These are phyloP conservation scores for Calypte anna DNA, from an alignment of 2,113 vertebrate species.

Conservation along the genomic window DNA sequence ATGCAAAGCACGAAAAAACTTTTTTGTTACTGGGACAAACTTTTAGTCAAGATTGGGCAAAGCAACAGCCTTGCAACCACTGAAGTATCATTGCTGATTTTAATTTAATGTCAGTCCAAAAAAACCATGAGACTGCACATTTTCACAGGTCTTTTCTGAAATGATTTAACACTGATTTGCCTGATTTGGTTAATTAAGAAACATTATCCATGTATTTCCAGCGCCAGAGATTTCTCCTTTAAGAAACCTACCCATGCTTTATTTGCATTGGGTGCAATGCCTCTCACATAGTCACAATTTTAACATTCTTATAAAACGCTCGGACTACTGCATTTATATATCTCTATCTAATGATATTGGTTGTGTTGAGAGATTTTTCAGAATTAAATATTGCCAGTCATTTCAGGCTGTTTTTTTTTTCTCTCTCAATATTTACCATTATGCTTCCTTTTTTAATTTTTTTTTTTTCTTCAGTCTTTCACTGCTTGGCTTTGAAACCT, in stretches of 20 bases:
- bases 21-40: constrained; percentile 41
- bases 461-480: not conserved
- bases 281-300: constrained; percentile 13
- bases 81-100: not conserved
- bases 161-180: not conserved
- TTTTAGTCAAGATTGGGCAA: constrained; percentile 20
- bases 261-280: constrained; percentile 13
- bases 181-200: not conserved
- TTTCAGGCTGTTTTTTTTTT: not conserved
- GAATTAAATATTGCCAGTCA: not conserved
- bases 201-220: not conserved
- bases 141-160: not conserved
- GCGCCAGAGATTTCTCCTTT: not conserved
- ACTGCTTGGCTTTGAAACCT: not conserved
- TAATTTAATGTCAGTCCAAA: not conserved
- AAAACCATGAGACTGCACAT: not conserved
- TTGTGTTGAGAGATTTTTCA: not conserved
- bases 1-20: not conserved
- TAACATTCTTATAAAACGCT: constrained; percentile 16
- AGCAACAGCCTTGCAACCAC: not conserved
- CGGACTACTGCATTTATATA: not conserved
- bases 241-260: not conserved
- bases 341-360: not conserved
- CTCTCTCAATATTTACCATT: not conserved
- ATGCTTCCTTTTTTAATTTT: not conserved